Evolutionary conservation across 2,797 vertebrate species (phyloP), one percentile per base, ranked within the genome.

Genomic region (Heterohyrax brucei): DNA sequence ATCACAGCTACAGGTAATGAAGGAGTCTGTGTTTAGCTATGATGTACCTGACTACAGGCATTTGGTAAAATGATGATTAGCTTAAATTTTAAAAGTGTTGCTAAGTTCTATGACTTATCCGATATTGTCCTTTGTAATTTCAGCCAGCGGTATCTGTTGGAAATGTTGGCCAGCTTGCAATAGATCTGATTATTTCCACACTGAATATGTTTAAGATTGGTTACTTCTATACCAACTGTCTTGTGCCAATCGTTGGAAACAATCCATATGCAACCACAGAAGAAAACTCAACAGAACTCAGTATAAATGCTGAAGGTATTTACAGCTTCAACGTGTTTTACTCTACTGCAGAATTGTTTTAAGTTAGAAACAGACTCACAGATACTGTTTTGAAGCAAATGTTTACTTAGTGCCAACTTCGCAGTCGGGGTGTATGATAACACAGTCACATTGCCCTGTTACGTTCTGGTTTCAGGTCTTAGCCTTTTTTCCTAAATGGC

Each of bases 91-190:
- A n/a, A 93, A 77, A 89, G 50, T 93, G 44, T 30, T 91, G 12
- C 44, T 89, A 78, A 80, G 87, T 75, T 87, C 79, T 48, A 6
- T 91, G 64, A 39, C 10, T 89, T 56, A 88, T 22, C n/a, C 24
- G 75, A 21, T 7, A 39, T 79, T 79, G 3, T 78, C 26, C 91
- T 98, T 22, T 92, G 30, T 96, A 76, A 16, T 95, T 98, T 96
- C 97, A 99, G 99, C 99, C 99, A 39, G 99, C 99, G 2, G 99
- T 99, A 28, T 99, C 99, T 0, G 99, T 99, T 48, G 99, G 99
- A 77, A 99, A 99, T 89, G 99, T 99, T 92, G 99, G 99, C 46
- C 99, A 99, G 95, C 98, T 99, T 97, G 99, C 99, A 1, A 97
- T 98, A 96, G 99, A 99, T 97, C 98, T 99, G 86, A 98, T 99